A percentile compares a stretch with the other conserved stretches of the same genome.
phyloP scores from a whole-genome alignment of 2,797 vertebrate species.

The Falco concolor region DNA sequence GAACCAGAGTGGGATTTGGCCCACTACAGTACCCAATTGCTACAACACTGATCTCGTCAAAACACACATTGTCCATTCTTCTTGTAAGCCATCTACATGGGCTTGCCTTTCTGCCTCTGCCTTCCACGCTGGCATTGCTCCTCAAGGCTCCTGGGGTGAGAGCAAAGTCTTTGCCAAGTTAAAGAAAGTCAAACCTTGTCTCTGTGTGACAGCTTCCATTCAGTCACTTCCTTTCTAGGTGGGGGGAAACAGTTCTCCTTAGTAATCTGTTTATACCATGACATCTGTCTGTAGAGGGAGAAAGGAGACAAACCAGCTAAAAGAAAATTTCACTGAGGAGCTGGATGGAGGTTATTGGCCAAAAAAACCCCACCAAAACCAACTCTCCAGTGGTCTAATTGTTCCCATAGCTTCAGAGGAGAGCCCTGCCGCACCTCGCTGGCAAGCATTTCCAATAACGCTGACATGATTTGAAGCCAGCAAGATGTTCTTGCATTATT shows the following conservation, averaged over 20 bases:
- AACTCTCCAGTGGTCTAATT: not conserved
- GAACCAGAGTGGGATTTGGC: not conserved
- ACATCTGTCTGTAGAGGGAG: not conserved
- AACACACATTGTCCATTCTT: not conserved
- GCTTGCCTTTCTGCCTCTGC: not conserved
- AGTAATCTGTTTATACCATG: not conserved
- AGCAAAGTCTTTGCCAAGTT: not conserved
- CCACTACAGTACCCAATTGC: not conserved
- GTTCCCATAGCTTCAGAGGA: not conserved
- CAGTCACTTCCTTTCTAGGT: not conserved
- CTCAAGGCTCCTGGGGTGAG: not conserved
- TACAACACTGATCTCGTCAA: not conserved
- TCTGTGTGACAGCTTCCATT: not conserved
- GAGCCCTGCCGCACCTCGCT: not conserved
- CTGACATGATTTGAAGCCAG: not conserved
- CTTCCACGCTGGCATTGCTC: not conserved
- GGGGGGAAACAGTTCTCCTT: not conserved
- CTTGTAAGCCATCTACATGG: not conserved
- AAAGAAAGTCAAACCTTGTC: not conserved
- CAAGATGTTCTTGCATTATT: not conserved
- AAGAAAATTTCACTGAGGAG: not conserved
- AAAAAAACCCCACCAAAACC: not conserved
- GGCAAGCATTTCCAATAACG: not conserved
- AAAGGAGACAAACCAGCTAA: not conserved
- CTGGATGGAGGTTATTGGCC: not conserved